Conservation (phyloP, 2,888 invertebrate species). For the Tetragonula carbonaria region DNA sequence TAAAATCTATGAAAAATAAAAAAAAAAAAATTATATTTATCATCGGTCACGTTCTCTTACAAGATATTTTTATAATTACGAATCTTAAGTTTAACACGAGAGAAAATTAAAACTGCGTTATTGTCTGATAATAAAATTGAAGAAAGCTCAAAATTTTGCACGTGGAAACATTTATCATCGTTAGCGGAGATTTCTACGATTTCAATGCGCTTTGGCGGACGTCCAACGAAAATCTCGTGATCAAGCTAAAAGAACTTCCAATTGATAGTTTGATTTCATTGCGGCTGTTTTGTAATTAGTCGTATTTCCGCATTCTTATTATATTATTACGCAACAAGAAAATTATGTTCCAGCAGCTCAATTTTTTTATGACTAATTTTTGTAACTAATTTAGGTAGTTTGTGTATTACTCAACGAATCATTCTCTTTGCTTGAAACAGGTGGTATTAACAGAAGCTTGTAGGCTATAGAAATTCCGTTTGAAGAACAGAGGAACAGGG, state of each 20-base stretch:
- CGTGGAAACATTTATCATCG: slow-evolving; percentile 47
- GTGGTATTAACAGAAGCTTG: slow-evolving; percentile 18
- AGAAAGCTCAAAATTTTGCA: slow-evolving; percentile 30
- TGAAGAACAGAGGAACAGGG: neutral
- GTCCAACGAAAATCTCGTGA: slow-evolving; percentile 51
- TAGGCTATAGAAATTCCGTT: neutral
- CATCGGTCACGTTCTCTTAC: neutral
- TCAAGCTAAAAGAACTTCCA: slow-evolving; percentile 33
- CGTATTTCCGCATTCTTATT: neutral
- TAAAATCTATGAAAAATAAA: slow-evolving; percentile 73
- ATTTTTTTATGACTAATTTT: neutral
- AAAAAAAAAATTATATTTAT: slow-evolving; percentile 5
- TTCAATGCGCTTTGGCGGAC: slow-evolving; percentile 43
- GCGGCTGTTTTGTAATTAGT: slow-evolving; percentile 4
- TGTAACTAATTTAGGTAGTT: neutral
- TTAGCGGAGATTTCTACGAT: slow-evolving; percentile 41
- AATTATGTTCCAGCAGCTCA: neutral
- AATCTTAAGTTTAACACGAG: neutral
- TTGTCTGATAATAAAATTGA: slow-evolving; percentile 22
- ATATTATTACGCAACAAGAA: neutral
- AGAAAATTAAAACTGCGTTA: neutral
- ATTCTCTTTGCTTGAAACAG: slow-evolving; percentile 21
- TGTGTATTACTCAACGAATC: neutral
- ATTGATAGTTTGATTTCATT: slow-evolving; percentile 40
- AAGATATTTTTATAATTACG: neutral